A percentile compares a stretch with the other conserved stretches of the same genome.
phyloP scores from a whole-genome alignment of 1,140 invertebrate species.

The Hermetia illucens region DNA sequence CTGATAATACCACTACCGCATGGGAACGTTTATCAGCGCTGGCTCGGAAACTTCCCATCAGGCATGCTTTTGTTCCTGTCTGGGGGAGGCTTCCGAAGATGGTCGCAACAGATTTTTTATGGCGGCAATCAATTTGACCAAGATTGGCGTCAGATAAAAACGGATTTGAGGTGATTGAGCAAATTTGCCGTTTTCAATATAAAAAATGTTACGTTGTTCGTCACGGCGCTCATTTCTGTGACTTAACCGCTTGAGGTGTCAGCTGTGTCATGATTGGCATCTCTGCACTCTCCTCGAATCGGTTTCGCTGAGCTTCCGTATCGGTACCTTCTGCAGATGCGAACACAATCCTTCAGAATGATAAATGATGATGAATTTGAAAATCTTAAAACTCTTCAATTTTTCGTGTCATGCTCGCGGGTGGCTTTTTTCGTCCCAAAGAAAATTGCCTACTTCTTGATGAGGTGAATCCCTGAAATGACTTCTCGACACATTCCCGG shows the following conservation, averaged over 20 bases:
- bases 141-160: neutral
- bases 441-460: neutral
- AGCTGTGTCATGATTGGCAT: neutral
- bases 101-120: neutral
- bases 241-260: neutral
- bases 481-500: neutral
- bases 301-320: too few relatives aligned
- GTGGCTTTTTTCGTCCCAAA: neutral
- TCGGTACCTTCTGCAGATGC: too few relatives aligned
- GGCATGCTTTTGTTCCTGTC: too few relatives aligned
- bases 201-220: neutral
- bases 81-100: too few relatives aligned
- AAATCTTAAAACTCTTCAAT: neutral
- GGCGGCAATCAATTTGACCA: neutral
- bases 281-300: neutral
- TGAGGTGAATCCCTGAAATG: neutral
- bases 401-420: neutral
- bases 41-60: too few relatives aligned
- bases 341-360: neutral
- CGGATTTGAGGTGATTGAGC: neutral
- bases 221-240: neutral
- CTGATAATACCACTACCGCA: neutral
- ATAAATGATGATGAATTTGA: neutral
- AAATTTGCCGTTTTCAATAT: neutral
- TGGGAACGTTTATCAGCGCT: neutral